Percentiles rank a stretch among this genome's conserved stretches.
Conservation (phyloP, 2,113 vertebrate genomes). For the Ciconia maguari region DNA sequence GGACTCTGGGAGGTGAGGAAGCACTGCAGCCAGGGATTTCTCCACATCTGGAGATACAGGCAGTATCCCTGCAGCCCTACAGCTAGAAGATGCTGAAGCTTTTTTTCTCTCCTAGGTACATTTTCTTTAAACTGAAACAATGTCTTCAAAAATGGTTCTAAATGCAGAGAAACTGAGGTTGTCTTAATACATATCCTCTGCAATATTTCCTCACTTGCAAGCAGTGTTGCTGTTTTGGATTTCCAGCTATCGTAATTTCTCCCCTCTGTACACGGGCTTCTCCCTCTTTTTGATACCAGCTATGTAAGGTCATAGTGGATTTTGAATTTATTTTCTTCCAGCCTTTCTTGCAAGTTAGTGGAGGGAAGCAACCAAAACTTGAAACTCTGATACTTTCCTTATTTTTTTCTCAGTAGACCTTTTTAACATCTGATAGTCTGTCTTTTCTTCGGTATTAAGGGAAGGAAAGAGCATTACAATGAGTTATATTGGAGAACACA, state of each 20-base stretch:
- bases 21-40: background rate
- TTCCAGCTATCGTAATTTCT: background rate
- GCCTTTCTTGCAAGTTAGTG: background rate
- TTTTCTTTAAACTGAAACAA: background rate
- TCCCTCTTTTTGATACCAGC: background rate
- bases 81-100: accelerated
- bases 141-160: background rate
- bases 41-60: background rate
- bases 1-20: background rate
- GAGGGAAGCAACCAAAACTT: background rate
- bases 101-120: background rate
- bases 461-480: background rate
- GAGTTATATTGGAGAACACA: background rate
- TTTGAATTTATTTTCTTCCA: background rate
- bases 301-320: background rate
- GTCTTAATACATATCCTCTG: background rate
- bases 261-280: background rate
- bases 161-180: background rate
- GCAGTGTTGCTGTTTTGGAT: background rate
- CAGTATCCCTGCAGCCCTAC: background rate
- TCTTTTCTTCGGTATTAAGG: background rate
- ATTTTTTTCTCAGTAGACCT: background rate
- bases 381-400: background rate
- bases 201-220: background rate
- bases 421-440: background rate